phyloP scores from a whole-genome alignment of 2,113 vertebrate genomes.

The Corydoras maculifer region DNA sequence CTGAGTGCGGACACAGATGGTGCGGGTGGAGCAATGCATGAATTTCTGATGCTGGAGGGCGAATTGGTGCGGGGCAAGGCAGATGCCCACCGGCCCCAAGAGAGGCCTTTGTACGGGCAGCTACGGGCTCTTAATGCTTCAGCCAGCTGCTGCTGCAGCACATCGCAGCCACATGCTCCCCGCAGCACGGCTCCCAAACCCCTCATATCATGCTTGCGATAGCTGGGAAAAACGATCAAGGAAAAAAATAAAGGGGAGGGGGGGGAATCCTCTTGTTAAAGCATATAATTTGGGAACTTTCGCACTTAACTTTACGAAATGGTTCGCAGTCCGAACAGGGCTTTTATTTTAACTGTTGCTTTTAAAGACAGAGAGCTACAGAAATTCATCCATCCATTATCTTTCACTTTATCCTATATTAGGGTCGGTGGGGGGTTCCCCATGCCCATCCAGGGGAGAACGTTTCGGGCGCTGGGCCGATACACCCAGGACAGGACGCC shows the following conservation, averaged over 20 bases:
- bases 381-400: too few relatives aligned
- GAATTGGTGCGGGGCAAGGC: constrained; percentile 83
- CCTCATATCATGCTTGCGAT: constrained; percentile 4
- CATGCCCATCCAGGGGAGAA: too few relatives aligned
- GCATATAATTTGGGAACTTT: neutral
- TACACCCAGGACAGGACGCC: too few relatives aligned
- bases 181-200: constrained; percentile 7
- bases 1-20: constrained; percentile 81
- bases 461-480: too few relatives aligned
- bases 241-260: neutral
- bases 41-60: constrained; percentile 87
- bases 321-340: neutral
- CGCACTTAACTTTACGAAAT: neutral
- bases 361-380: too few relatives aligned
- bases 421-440: too few relatives aligned
- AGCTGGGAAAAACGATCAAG: neutral
- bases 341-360: too few relatives aligned
- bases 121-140: constrained; percentile 75
- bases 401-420: too few relatives aligned
- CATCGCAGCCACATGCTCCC: constrained; percentile 25
- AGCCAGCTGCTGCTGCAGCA: constrained; percentile 78
- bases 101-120: constrained; percentile 79
- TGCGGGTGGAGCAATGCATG: constrained; percentile 81
- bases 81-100: constrained; percentile 80
- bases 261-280: neutral